Percentiles rank a stretch among this genome's conserved stretches.
These are phyloP conservation scores for Agrilus planipennis DNA, from an alignment of 1,140 invertebrate species.

Conservation along the genomic window DNA sequence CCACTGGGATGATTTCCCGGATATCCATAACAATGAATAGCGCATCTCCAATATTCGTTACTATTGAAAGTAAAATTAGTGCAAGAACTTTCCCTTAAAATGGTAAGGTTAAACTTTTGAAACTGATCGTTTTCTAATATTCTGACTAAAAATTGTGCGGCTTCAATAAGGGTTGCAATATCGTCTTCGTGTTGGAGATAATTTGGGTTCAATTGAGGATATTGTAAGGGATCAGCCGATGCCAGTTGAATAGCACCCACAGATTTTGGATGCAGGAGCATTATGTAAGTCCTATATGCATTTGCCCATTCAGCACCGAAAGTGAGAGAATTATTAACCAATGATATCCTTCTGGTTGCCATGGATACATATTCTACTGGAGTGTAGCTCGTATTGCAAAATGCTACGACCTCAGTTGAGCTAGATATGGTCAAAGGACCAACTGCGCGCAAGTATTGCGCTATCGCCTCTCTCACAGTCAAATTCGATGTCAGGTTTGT, in stretches of 20 bases:
- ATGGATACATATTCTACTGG: too few relatives aligned
- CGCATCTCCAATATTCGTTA: conserved; percentile 44
- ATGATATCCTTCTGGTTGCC: too few relatives aligned
- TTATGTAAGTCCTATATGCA: neutral
- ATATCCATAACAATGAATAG: conserved; percentile 32
- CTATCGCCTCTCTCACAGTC: conserved; percentile 7
- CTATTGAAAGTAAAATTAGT: conserved; percentile 24
- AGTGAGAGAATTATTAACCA: too few relatives aligned
- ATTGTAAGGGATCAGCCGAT: conserved; percentile 44
- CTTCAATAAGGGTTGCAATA: conserved; percentile 21
- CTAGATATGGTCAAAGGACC: conserved; percentile 12
- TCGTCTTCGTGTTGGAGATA: conserved; percentile 40
- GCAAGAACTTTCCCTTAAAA: conserved; percentile 41
- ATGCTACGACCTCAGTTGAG: conserved; percentile 58
- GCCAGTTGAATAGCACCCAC: conserved; percentile 44
- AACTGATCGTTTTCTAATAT: conserved; percentile 27
- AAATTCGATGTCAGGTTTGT: conserved; percentile 5
- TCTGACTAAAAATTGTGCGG: conserved; percentile 17
- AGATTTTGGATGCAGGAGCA: conserved; percentile 45
- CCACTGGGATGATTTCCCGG: conserved; percentile 44
- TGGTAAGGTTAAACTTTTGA: conserved; percentile 18
- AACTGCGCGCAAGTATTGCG: conserved; percentile 15
- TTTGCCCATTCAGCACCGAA: too few relatives aligned
- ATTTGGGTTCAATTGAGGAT: conserved; percentile 50
- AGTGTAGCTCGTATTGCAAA: conserved; percentile 85